Evolutionary conservation across 2,888 invertebrate genomes (phyloP).

Genomic region (Cheilosia impressa): DNA sequence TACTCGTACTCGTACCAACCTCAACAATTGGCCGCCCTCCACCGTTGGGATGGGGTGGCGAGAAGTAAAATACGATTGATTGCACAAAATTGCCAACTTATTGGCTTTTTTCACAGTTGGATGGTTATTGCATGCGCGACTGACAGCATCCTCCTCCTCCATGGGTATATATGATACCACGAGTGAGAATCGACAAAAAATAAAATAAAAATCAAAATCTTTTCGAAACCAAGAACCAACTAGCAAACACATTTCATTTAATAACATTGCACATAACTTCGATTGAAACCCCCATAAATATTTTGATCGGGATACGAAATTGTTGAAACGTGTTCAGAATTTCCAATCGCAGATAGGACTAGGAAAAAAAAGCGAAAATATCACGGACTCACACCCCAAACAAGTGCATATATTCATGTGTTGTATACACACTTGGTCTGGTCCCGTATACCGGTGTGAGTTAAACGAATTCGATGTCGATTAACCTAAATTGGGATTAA

Average conservation of each 20-base stretch:
- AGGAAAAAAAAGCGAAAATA: conserved; percentile 10
- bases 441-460: conserved; percentile 50
- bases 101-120: conserved; percentile 74
- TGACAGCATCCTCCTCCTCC: not conserved
- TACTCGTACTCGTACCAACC: not conserved
- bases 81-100: conserved; percentile 77
- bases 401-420: conserved; percentile 22
- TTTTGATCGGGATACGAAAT: conserved; percentile 74
- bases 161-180: too few relatives aligned
- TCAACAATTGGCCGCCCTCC: conserved; percentile 8
- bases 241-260: conserved; percentile 74
- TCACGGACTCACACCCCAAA: conserved; percentile 44
- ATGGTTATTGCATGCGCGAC: conserved; percentile 55
- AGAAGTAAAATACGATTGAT: conserved; percentile 76
- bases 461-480: conserved; percentile 74
- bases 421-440: conserved; percentile 11
- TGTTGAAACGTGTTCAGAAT: conserved; percentile 77
- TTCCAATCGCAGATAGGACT: conserved; percentile 65
- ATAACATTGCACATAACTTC: conserved; percentile 74
- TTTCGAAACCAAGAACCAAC: conserved; percentile 50
- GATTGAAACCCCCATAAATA: conserved; percentile 73
- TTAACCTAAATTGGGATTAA: conserved; percentile 76
- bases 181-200: not conserved
- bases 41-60: conserved; percentile 12
- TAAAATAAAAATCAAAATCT: conserved; percentile 61